These are phyloP conservation scores for Vanessa cardui DNA, from an alignment of 2,888 invertebrate genomes.

Conservation along the genomic window DNA sequence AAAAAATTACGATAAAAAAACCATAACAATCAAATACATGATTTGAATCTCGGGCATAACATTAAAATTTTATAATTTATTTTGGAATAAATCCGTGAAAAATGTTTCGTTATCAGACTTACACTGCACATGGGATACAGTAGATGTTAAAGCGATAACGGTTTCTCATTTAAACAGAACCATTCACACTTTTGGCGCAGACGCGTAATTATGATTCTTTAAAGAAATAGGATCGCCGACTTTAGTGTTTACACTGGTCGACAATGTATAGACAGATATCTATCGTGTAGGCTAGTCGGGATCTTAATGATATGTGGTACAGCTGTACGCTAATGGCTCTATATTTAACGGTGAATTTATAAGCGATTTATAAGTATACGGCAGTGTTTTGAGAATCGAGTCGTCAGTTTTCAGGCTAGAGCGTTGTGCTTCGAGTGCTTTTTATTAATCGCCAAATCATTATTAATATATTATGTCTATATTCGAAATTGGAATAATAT, in stretches of 20 bases:
- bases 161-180: conserved; percentile 23
- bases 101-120: conserved; percentile 14
- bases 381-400: conserved; percentile 23
- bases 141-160: conserved; percentile 19
- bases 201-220: conserved; percentile 26
- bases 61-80: background rate
- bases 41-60: too few species aligned
- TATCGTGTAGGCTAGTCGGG: conserved; percentile 4
- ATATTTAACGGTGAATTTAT: conserved; percentile 9
- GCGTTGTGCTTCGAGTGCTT: background rate
- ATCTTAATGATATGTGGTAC: conserved; percentile 18
- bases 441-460: background rate
- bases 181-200: conserved; percentile 34
- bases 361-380: conserved; percentile 23
- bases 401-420: conserved; percentile 10
- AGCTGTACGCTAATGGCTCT: conserved; percentile 2
- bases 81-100: background rate
- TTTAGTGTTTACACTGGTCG: background rate
- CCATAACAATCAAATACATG: too few species aligned
- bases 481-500: conserved; percentile 4
- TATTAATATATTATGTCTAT: background rate
- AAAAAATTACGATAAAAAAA: too few species aligned
- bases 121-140: conserved; percentile 12
- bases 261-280: conserved; percentile 1
- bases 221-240: conserved; percentile 14